A percentile compares a stretch with the other conserved stretches of the same genome.
Evolutionary conservation across 2,797 vertebrate species (phyloP).

Genomic region (Myotis vivesi): DNA sequence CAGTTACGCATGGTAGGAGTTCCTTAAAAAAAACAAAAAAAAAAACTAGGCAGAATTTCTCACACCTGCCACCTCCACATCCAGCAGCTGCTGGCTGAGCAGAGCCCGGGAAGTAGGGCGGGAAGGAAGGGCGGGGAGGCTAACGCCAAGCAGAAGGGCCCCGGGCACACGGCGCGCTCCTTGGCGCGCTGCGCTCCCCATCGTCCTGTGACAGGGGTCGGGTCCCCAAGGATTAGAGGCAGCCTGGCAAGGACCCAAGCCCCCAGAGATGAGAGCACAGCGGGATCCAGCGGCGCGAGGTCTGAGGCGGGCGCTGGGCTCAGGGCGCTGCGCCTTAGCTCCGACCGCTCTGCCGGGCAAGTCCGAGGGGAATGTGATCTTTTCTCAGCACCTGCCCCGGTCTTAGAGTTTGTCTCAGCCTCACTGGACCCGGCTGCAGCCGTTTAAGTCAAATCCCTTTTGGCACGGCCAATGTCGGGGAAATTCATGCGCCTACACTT

Average conservation of each 20-base stretch:
- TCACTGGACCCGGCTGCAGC: not conserved
- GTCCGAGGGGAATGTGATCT: not conserved
- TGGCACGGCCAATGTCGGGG: not conserved
- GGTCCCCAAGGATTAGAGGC: not conserved
- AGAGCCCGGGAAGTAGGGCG: not conserved
- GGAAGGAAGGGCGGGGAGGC: not conserved
- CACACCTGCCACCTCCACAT: not conserved
- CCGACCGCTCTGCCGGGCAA: not conserved
- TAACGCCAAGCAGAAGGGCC: not conserved
- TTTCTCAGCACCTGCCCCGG: not conserved
- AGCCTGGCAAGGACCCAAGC: not conserved
- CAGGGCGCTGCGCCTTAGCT: not conserved
- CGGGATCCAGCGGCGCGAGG: fast-evolving
- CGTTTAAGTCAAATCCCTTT: slow-evolving; percentile 21
- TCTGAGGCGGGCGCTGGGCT: not conserved
- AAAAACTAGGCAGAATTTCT: not conserved
- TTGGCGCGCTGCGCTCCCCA: not conserved
- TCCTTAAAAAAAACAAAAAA: too few relatives aligned
- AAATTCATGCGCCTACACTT: slow-evolving; percentile 50
- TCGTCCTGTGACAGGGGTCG: not conserved
- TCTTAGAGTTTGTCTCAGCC: slow-evolving; percentile 8
- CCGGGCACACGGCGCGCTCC: fast-evolving
- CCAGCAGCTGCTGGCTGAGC: slow-evolving; percentile 40
- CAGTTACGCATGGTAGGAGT: not conserved
- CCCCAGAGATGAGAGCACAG: not conserved